Base-by-base conservation (phyloP, 2,888 invertebrate genomes). In the Chaetogeoica ovagalla region DNA sequence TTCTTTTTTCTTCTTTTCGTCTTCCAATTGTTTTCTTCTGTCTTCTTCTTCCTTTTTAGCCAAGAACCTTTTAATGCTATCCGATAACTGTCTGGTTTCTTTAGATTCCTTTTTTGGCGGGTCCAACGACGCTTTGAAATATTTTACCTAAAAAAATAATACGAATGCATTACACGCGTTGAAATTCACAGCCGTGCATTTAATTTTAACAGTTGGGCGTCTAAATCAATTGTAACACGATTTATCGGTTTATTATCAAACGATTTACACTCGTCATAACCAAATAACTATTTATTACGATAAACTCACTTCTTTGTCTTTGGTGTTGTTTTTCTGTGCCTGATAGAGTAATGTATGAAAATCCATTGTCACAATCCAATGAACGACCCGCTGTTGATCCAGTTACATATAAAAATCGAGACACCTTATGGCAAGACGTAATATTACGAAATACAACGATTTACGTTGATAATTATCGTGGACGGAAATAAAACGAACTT, bases 31-130 rank as follows among this genome's bases (percentile, higher is more conserved):
- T 84, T 91, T 91, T 81, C 88, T 88, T 81, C 87, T 89, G 84
- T 95, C 94, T 85, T 95, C 95, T 82, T 91, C 91, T 85, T 94
- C 94, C 85, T 92, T 93, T 84, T 91, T 91, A 1, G 91, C 93
- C 23, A 95, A 87, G 86, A 95, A 96, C 85, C 92, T 94, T 85
- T 93, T 92, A 73, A 96, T 92, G 84, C 94, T 94, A 1, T 89
- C 90, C 0, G 94, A 94, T 11, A 95, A 87, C 82, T 85, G 84
- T 62, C 82, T 83, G 23, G 39, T 59, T 43, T 83, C 87, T 88
- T 84, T 89, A 89, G 81, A 81, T 90, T 92, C 91, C 85, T 94
- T 95, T 85, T 94, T 94, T 0, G 94, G 94, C 2, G 95, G 93
- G 82, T 92, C 90, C 85, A 93, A 94, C 83, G 92, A 91, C 3